phyloP scores from a whole-genome alignment of 1,140 invertebrate genomes.

The Spodoptera frugiperda region DNA sequence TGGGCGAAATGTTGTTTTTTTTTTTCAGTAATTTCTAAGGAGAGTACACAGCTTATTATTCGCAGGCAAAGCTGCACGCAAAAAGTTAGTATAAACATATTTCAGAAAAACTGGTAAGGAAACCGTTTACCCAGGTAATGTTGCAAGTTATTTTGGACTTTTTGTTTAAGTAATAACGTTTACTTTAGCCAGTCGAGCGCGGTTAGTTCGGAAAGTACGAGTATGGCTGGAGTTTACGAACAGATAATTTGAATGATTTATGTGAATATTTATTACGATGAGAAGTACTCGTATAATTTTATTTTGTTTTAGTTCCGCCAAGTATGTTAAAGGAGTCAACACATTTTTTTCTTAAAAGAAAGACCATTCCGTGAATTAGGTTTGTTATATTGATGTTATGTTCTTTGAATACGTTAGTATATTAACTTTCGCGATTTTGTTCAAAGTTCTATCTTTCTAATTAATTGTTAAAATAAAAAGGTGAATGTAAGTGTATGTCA shows the following conservation, averaged over 20 bases:
- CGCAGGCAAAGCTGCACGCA: no score
- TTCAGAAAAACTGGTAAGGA: background rate
- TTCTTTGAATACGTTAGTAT: no score
- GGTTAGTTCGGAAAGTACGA: slow-evolving; percentile 5
- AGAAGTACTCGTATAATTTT: background rate
- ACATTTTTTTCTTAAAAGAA: background rate
- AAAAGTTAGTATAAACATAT: no score
- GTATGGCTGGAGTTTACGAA: background rate
- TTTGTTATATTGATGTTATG: no score
- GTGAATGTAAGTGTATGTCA: no score
- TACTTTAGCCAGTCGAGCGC: background rate
- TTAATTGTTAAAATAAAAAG: no score
- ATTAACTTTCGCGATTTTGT: no score
- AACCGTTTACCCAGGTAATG: background rate
- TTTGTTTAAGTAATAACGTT: background rate
- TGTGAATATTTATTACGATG: slow-evolving; percentile 19
- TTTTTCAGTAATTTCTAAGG: no score
- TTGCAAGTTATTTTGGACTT: slow-evolving; percentile 1
- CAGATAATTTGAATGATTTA: slow-evolving; percentile 26
- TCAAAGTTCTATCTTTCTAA: no score
- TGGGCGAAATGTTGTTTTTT: no score
- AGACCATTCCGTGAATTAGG: no score
- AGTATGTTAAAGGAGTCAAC: background rate
- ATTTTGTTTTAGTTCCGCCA: slow-evolving; percentile 17
- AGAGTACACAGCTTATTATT: no score